Conservation (phyloP, 2,888 invertebrate species). For the Drosophila colorata region DNA sequence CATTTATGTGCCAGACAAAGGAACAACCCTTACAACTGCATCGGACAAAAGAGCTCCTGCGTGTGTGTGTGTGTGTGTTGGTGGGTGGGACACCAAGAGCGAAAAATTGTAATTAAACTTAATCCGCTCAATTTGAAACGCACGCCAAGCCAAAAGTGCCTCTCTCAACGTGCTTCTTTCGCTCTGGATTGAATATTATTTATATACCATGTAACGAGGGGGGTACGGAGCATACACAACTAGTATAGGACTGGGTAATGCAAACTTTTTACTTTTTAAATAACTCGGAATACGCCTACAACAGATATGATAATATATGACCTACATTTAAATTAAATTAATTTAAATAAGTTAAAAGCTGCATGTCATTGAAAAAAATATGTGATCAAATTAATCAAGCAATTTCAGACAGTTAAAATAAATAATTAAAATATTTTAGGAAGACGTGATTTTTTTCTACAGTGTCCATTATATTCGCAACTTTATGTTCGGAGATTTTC, state of each 20-base stretch:
- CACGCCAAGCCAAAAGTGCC: slow-evolving; percentile 56
- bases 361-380: too few relatives aligned
- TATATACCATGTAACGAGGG: slow-evolving; percentile 30
- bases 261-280: not conserved
- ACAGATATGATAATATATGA: too few relatives aligned
- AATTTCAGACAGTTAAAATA: too few relatives aligned
- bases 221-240: not conserved
- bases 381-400: too few relatives aligned
- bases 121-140: slow-evolving; percentile 82
- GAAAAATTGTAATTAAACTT: slow-evolving; percentile 82
- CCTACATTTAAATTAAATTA: too few relatives aligned
- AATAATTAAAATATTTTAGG: too few relatives aligned
- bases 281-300: too few relatives aligned
- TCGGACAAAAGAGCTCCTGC: slow-evolving; percentile 37
- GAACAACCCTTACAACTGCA: slow-evolving; percentile 70
- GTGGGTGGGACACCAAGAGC: slow-evolving; percentile 33
- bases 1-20: slow-evolving; percentile 66
- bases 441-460: too few relatives aligned
- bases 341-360: too few relatives aligned
- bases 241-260: not conserved
- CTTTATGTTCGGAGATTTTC: too few relatives aligned
- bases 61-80: slow-evolving; percentile 9
- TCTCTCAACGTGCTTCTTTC: slow-evolving; percentile 37
- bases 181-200: slow-evolving; percentile 24
- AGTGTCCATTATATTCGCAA: too few relatives aligned